Conservation (phyloP, 2,797 vertebrate genomes). For the Astyanax mexicanus region DNA sequence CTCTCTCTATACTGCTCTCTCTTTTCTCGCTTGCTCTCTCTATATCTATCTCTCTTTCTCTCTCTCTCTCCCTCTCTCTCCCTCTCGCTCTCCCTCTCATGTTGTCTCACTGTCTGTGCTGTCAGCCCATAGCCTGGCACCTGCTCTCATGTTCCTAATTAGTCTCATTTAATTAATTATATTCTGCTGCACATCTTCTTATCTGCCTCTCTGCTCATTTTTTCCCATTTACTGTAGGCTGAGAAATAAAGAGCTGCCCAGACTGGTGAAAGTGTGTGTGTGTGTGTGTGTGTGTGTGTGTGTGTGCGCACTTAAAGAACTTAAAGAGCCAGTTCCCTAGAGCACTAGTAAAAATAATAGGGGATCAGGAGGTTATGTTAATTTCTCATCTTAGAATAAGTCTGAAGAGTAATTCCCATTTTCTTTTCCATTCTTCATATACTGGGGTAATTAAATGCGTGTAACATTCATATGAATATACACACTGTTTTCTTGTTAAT, state of each 20-base stretch:
- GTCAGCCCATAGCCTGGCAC: slow-evolving; percentile 84
- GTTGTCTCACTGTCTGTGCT: slow-evolving; percentile 87
- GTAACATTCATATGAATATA: neutral
- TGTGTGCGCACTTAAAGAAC: slow-evolving; percentile 47
- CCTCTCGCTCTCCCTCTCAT: slow-evolving; percentile 76
- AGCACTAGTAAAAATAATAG: slow-evolving; percentile 37
- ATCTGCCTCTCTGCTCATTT: slow-evolving; percentile 68
- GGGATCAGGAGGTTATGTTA: slow-evolving; percentile 19
- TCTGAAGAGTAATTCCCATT: slow-evolving; percentile 4
- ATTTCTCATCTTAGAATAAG: slow-evolving; percentile 39
- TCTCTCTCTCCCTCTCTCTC: slow-evolving; percentile 62
- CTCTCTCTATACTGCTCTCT: slow-evolving; percentile 57
- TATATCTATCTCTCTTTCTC: slow-evolving; percentile 21
- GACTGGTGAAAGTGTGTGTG: slow-evolving; percentile 37
- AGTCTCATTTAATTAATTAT: slow-evolving; percentile 84
- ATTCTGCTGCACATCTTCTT: slow-evolving; percentile 78
- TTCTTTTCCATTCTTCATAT: neutral
- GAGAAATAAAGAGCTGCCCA: slow-evolving; percentile 47
- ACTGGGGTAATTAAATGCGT: neutral
- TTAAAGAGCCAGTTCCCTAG: slow-evolving; percentile 27
- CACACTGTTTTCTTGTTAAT: neutral
- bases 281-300: no score
- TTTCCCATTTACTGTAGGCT: slow-evolving; percentile 52
- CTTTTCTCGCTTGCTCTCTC: slow-evolving; percentile 62
- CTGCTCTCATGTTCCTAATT: slow-evolving; percentile 83